Evolutionary conservation across 2,888 invertebrate genomes (phyloP), one percentile per base, ranked within the genome.

Genomic region (Meloe dianella): DNA sequence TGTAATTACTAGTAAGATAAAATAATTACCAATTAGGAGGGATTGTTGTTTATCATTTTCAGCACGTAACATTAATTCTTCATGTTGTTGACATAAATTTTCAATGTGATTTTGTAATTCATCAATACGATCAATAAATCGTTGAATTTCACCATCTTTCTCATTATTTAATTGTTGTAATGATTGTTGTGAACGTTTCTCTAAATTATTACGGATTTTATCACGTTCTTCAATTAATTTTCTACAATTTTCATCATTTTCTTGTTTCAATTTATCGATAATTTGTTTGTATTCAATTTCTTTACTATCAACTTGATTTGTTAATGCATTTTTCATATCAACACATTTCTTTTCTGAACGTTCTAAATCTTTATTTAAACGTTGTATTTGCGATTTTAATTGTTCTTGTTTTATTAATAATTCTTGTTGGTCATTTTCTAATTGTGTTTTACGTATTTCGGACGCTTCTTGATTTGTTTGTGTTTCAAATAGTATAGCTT

Each of bases 31-130:
- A 81, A 97, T 90, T 14, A 96, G 86, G 65, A 94, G 84, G 22
- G 96, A 94, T 85, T 97, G 96, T 77, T 97, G 97, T 75, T 97
- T 96, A 77, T 97, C 97, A 81, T 96, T 96, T 85, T 97, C 97
- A 0, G 96, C 96, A 60, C 96, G 85, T 56, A 97, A 85, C 81
- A 97, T 88, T 0, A 95, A 90, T 80, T 97, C 97, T 78, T 97
- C 97, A 72, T 97, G 94, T 76, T 97, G 97, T 78, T 96, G 89
- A 78, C 94, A 91, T n/a, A 96, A 84, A 77, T 91, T 92, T 74
- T 95, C 94, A 22, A 96, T 88, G 66, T 93, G 91, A 29, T 90
- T 88, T 75, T 95, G 90, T 30, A 97, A 84, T 56, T 90, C 90
- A 74, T 92, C 93, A 78, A 95, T 89, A 79, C 93, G 89, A 71